Evolutionary conservation across 1,140 invertebrate species (phyloP).

Genomic region (Drosophila novamexicana): DNA sequence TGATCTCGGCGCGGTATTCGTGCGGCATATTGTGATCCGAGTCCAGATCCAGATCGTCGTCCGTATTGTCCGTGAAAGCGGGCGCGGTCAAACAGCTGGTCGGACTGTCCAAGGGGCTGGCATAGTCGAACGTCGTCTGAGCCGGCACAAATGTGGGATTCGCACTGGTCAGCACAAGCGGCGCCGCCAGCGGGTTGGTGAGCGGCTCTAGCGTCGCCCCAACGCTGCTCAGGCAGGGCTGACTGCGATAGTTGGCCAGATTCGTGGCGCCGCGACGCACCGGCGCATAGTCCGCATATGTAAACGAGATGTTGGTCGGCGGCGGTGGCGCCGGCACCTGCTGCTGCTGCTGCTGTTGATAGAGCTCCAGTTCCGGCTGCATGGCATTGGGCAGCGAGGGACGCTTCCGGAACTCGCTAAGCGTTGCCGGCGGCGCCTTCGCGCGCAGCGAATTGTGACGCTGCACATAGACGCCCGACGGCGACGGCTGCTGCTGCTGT

Average conservation of each 20-base stretch:
- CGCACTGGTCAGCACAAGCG: constrained; percentile 68
- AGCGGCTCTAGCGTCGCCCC: constrained; percentile 40
- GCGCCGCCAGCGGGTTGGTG: constrained; percentile 73
- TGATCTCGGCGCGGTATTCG: constrained; percentile 87
- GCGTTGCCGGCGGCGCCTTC: constrained; percentile 33
- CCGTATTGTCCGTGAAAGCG: constrained; percentile 72
- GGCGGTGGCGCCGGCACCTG: constrained; percentile 43
- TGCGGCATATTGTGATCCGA: constrained; percentile 74
- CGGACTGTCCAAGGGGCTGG: constrained; percentile 69
- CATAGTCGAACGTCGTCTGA: constrained; percentile 48
- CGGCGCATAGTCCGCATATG: constrained; percentile 62
- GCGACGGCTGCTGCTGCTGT: constrained; percentile 40
- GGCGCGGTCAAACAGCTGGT: constrained; percentile 66
- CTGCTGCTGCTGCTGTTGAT: not conserved
- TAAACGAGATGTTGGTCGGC: constrained; percentile 80
- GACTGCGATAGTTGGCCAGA: constrained; percentile 69
- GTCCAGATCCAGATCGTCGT: constrained; percentile 79
- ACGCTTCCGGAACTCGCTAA: constrained; percentile 71
- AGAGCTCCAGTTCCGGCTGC: constrained; percentile 52
- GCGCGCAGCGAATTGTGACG: constrained; percentile 74
- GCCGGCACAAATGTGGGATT: constrained; percentile 69
- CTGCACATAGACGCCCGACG: constrained; percentile 48
- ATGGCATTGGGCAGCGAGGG: constrained; percentile 79
- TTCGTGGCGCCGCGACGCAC: constrained; percentile 23
- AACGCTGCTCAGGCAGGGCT: constrained; percentile 69